phyloP scores from a whole-genome alignment of 2,113 vertebrate species.

The Monarcha castaneiventris region DNA sequence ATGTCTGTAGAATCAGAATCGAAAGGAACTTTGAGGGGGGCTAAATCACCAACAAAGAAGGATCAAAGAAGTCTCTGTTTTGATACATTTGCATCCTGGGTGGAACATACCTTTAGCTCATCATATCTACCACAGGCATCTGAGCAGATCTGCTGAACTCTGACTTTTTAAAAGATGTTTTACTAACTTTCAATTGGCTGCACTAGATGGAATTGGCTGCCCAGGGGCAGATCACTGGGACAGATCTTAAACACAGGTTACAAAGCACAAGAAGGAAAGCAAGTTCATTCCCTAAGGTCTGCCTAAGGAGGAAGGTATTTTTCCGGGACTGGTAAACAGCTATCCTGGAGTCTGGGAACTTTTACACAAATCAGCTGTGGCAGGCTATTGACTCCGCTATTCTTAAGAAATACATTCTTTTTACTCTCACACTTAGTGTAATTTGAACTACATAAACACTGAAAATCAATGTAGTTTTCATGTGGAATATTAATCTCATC shows the following conservation, averaged over 20 bases:
- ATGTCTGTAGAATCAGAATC: neutral
- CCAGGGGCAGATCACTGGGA: neutral
- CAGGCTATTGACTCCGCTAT: neutral
- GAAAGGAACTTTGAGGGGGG: neutral
- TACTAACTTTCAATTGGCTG: neutral
- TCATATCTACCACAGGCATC: rapidly evolving
- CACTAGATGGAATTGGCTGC: neutral
- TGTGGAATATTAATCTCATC: neutral
- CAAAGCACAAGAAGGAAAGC: neutral
- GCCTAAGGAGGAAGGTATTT: neutral
- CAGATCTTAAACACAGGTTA: neutral
- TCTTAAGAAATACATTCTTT: neutral
- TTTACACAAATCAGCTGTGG: neutral
- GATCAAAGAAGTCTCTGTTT: neutral
- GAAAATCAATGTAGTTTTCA: neutral
- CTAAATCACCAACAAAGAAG: neutral
- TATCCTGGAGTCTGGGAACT: neutral
- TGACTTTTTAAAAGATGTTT: neutral
- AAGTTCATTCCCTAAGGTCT: neutral
- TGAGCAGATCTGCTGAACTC: neutral
- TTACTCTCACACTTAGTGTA: neutral
- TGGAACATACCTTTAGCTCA: neutral
- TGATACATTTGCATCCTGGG: neutral
- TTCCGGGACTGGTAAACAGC: neutral
- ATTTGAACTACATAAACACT: neutral